These are phyloP conservation scores for Ctenomys sociabilis DNA, from an alignment of 2,113 vertebrate genomes.

Conservation along the genomic window DNA sequence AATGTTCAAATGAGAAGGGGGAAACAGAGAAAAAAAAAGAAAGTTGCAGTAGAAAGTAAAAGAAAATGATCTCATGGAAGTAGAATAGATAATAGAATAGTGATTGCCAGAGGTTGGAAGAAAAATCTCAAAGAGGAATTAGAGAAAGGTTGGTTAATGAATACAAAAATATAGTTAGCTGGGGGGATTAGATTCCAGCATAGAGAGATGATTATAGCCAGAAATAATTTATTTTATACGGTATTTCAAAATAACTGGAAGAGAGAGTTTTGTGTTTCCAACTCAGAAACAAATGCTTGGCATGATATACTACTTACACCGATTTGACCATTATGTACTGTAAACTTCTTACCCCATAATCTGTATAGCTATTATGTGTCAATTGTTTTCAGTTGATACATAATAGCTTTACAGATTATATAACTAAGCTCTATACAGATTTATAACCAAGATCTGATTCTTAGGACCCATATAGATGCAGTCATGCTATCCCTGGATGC, in stretches of 20 bases:
- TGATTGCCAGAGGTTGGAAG: neutral
- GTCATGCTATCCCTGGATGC: neutral
- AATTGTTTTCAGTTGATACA: too few species aligned
- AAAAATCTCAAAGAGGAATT: neutral
- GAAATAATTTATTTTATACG: neutral
- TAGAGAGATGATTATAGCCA: neutral
- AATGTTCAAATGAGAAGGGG: neutral
- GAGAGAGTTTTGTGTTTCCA: neutral
- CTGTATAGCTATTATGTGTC: neutral
- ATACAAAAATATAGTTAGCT: neutral
- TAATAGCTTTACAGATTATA: too few species aligned
- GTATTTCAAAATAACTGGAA: neutral
- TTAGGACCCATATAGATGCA: neutral
- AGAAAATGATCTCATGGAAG: neutral
- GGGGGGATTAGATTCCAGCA: neutral
- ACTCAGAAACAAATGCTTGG: neutral
- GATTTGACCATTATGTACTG: neutral
- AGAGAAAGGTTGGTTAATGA: neutral
- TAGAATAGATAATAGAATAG: too few species aligned
- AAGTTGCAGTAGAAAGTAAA: neutral
- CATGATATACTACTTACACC: neutral
- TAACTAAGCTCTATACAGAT: too few species aligned
- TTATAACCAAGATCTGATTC: neutral
- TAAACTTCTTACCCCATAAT: neutral
- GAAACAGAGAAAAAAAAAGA: neutral